These are phyloP conservation scores for Oegoconia quadripuncta DNA, from an alignment of 2,888 invertebrate species.

Conservation along the genomic window DNA sequence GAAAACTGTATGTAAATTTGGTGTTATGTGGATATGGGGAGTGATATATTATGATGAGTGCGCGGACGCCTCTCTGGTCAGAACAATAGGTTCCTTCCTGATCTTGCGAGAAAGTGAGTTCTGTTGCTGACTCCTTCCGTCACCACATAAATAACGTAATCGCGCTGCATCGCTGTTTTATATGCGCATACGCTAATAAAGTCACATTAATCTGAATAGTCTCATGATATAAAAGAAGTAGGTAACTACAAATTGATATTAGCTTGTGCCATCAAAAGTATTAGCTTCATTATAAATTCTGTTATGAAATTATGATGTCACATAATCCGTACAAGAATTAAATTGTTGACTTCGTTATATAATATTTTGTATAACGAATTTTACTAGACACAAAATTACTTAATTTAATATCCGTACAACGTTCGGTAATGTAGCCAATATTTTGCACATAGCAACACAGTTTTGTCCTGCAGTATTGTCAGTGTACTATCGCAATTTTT, in stretches of 20 bases:
- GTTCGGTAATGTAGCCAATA: too few relatives aligned
- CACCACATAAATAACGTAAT: slow-evolving; percentile 50
- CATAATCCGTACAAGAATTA: slow-evolving; percentile 7
- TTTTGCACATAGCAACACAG: too few relatives aligned
- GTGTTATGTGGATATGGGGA: slow-evolving; percentile 34
- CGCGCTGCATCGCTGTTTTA: slow-evolving; percentile 35
- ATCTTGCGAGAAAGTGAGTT: slow-evolving; percentile 36
- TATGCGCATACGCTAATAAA: slow-evolving; percentile 44
- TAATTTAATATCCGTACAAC: too few relatives aligned
- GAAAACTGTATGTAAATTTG: slow-evolving; percentile 48
- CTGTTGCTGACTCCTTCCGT: slow-evolving; percentile 35
- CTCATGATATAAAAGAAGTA: slow-evolving; percentile 19
- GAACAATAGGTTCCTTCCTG: slow-evolving; percentile 54
- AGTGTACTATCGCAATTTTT: slow-evolving; percentile 6
- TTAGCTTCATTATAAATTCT: neutral
- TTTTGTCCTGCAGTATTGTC: too few relatives aligned
- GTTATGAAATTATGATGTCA: slow-evolving; percentile 8
- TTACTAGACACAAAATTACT: too few relatives aligned
- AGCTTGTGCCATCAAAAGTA: slow-evolving; percentile 2
- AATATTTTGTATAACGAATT: neutral
- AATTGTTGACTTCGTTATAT: slow-evolving; percentile 5
- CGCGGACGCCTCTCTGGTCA: slow-evolving; percentile 39
- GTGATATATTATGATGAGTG: slow-evolving; percentile 29
- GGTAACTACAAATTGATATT: slow-evolving; percentile 9
- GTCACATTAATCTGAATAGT: slow-evolving; percentile 8